A percentile compares a stretch with the other conserved stretches of the same genome.
These are phyloP conservation scores for Hypomesus transpacificus DNA, from an alignment of 2,113 vertebrate genomes.

Conservation along the genomic window DNA sequence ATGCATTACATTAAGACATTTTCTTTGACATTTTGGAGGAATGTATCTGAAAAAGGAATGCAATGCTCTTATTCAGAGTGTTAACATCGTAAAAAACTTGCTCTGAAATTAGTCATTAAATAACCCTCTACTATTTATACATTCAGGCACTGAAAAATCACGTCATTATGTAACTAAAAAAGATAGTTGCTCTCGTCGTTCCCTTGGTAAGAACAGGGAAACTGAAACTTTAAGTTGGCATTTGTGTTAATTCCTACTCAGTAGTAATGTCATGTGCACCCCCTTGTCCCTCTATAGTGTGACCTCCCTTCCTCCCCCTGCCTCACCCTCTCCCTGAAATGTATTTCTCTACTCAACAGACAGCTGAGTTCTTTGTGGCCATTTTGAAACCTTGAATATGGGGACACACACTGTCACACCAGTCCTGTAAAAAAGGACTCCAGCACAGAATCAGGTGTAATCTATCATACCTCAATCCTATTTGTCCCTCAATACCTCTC, in stretches of 20 bases:
- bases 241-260: constrained; percentile 72
- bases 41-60: constrained; percentile 80
- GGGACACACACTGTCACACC: constrained; percentile 54
- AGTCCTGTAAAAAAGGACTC: constrained; percentile 56
- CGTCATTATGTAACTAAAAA: constrained; percentile 78
- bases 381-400: constrained; percentile 47
- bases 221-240: constrained; percentile 72
- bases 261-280: constrained; percentile 68
- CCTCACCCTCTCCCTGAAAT: constrained; percentile 45
- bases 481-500: constrained; percentile 11
- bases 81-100: constrained; percentile 72
- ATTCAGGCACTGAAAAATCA: constrained; percentile 81
- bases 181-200: constrained; percentile 72
- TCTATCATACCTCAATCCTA: constrained; percentile 1
- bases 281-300: constrained; percentile 13
- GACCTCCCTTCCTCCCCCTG: neutral
- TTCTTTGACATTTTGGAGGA: constrained; percentile 68
- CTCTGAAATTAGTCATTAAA: constrained; percentile 77
- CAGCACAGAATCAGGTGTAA: constrained; percentile 1
- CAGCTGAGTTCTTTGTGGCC: constrained; percentile 46
- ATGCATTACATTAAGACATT: constrained; percentile 73
- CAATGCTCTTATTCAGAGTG: constrained; percentile 75
- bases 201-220: constrained; percentile 74
- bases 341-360: constrained; percentile 45
- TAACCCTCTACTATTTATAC: constrained; percentile 78